Evolutionary conservation across 2,888 invertebrate genomes (phyloP), one percentile per base, ranked within the genome.

Genomic region (Epirrhoe alternata): DNA sequence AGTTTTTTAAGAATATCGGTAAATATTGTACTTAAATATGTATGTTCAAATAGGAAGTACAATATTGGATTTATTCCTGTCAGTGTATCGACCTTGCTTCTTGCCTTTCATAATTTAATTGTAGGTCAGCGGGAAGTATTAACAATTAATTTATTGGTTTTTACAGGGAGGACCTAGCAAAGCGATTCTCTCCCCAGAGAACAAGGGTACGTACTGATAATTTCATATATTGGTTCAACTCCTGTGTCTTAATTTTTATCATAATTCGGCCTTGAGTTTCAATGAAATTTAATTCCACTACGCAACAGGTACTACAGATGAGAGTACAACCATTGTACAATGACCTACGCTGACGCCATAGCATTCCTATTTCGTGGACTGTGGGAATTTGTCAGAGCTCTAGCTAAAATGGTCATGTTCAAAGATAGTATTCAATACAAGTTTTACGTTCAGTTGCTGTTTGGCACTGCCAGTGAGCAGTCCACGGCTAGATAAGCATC

Each of bases 391-490:
- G 17, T 49, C 58, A 61, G 51, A 61, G 71, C 30, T 71, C 73
- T 58, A 10, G 45, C 6, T 66, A 64, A 16, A 64, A 17, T 71
- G 65, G 71, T 57, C 33, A 8, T 16, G 8, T 45, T 16, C n/a
- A 59, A 59, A 65, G 58, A 73, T 65, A 57, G 33, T 50, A 38
- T 42, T 45, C 57, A 24, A 64, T 38, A 31, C 45, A 33, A 17
- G 17, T 59, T 58, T 64, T 75, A 73, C 71, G 71, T 68, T 82
- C 82, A 90, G 89, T 92, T 81, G 90, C 79, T 76, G 84, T 86
- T 88, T 81, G 86, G 89, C 92, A 78, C 90, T 90, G 93, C 91
- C 93, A 93, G 93, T 93, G 93, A 81, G 92, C 85, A 88, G 92
- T 91, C 93, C 88, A 79, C 86, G 86, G 80, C 84, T 81, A 73